These are phyloP conservation scores for Alviniconcha strummeri DNA, from an alignment of 2,888 invertebrate species.

Conservation along the genomic window DNA sequence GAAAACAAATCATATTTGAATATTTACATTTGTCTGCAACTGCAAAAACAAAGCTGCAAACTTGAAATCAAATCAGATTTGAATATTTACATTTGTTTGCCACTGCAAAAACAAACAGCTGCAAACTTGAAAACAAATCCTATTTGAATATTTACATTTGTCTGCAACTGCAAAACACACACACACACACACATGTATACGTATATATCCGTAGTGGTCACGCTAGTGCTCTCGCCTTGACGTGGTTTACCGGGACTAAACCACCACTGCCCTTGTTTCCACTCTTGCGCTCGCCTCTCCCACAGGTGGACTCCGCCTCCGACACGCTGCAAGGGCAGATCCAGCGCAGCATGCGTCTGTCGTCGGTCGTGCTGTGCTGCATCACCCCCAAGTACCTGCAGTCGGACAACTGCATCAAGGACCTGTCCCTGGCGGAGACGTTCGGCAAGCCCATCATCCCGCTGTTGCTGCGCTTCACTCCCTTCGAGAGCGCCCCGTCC, in stretches of 20 bases:
- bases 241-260: no score
- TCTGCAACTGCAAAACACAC: neutral
- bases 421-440: constrained; percentile 68
- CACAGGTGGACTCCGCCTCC: constrained; percentile 47
- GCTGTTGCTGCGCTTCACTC: constrained; percentile 66
- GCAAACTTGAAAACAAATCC: no score
- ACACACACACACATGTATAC: neutral
- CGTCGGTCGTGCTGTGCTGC: constrained; percentile 65
- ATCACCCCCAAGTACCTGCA: constrained; percentile 71
- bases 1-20: no score
- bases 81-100: no score
- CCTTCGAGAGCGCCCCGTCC: constrained; percentile 66
- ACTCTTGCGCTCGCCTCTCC: neutral
- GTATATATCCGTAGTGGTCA: neutral
- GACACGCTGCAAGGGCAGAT: constrained; percentile 65
- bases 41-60: no score
- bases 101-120: no score
- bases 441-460: constrained; percentile 69
- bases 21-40: no score
- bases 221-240: no score
- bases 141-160: no score
- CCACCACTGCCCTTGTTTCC: no score
- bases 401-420: constrained; percentile 70
- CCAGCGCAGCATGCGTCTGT: constrained; percentile 67
- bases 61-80: no score